Evolutionary conservation across 2,113 vertebrate species (phyloP).

Genomic region (Platichthys stellatus): DNA sequence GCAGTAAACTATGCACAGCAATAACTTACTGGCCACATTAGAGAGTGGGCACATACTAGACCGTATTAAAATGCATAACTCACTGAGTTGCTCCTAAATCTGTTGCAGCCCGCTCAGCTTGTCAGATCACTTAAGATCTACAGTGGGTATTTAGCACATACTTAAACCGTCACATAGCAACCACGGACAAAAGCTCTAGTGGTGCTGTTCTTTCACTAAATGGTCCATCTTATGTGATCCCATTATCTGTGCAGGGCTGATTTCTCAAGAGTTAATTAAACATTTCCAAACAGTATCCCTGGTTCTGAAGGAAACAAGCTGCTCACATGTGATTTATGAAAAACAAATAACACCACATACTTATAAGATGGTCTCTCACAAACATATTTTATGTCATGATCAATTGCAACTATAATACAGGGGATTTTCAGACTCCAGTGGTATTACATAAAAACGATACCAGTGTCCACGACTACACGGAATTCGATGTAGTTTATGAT

Average conservation of each 20-base stretch:
- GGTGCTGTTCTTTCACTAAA: conserved; percentile 29
- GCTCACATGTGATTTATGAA: neutral
- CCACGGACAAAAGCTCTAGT: conserved; percentile 33
- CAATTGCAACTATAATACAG: neutral
- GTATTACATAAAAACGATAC: too few species aligned
- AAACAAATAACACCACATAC: neutral
- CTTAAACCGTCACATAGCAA: conserved; percentile 59
- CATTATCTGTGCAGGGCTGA: conserved; percentile 39
- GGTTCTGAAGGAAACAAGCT: conserved; percentile 5
- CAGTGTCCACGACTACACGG: too few species aligned
- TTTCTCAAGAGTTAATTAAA: conserved; percentile 28
- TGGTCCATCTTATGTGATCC: conserved; percentile 19
- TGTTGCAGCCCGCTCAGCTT: neutral
- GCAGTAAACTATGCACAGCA: conserved; percentile 1
- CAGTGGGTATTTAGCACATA: conserved; percentile 32
- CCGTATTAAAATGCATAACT: neutral
- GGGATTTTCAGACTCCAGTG: neutral
- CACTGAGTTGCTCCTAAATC: conserved; percentile 13
- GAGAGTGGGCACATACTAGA: neutral
- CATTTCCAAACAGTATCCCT: conserved; percentile 44
- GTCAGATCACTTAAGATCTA: conserved; percentile 26
- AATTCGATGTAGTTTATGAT: too few species aligned
- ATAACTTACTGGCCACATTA: conserved; percentile 1
- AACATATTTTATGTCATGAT: neutral
- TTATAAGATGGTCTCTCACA: neutral